A percentile compares a stretch with the other conserved stretches of the same genome.
phyloP scores from a whole-genome alignment of 2,888 invertebrate genomes.

The Noctua fimbriata region DNA sequence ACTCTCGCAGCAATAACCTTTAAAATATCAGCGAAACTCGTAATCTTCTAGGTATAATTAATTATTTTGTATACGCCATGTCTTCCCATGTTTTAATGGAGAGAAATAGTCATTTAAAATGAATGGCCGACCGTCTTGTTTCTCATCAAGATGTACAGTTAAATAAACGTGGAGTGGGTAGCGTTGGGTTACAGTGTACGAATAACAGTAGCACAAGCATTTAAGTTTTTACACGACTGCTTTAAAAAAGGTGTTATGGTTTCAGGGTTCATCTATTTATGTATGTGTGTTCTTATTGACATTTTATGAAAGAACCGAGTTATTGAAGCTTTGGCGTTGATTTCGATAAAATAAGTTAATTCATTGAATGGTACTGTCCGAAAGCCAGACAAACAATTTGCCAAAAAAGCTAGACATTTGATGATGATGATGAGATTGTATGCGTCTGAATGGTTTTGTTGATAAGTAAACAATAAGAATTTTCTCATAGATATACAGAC shows the following conservation, averaged over 20 bases:
- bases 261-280: no score
- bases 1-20: slow-evolving; percentile 58
- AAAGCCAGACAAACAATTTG: neutral
- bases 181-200: slow-evolving; percentile 28
- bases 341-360: no score
- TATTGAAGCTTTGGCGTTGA: neutral
- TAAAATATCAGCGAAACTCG: slow-evolving; percentile 66
- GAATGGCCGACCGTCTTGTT: slow-evolving; percentile 81
- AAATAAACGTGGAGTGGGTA: slow-evolving; percentile 75
- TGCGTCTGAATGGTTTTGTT: neutral
- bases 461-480: neutral
- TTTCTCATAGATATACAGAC: neutral
- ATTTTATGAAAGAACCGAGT: neutral
- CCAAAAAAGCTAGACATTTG: neutral
- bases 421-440: neutral
- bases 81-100: slow-evolving; percentile 79
- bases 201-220: slow-evolving; percentile 17
- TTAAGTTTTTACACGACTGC: no score
- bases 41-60: slow-evolving; percentile 79
- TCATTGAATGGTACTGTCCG: no score
- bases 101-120: slow-evolving; percentile 83
- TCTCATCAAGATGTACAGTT: slow-evolving; percentile 79
- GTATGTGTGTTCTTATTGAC: neutral
- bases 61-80: slow-evolving; percentile 79
- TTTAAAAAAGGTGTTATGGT: no score